These are phyloP conservation scores for Adelosebastes latens DNA, from an alignment of 2,797 vertebrate species.

Conservation along the genomic window DNA sequence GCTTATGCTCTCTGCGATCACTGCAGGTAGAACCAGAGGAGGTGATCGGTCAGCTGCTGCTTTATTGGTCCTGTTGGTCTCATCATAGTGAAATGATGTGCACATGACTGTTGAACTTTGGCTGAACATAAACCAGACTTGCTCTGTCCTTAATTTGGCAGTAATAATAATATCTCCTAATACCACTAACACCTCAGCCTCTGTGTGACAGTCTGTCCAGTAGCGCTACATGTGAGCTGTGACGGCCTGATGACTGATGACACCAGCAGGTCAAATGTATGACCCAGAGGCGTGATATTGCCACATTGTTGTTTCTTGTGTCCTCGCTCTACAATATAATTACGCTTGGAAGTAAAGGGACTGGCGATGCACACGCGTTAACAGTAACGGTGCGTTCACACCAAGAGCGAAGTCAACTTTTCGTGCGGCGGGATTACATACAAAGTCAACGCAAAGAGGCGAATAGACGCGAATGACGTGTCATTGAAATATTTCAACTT, in stretches of 20 bases:
- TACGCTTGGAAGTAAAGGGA: neutral
- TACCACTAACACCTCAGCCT: neutral
- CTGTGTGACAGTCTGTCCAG: neutral
- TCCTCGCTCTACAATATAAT: neutral
- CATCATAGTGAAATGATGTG: neutral
- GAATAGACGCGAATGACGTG: too few relatives aligned
- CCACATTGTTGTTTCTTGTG: neutral
- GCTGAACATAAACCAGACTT: neutral
- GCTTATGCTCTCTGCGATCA: neutral
- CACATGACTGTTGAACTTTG: neutral
- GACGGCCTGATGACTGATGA: neutral
- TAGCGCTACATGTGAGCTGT: neutral
- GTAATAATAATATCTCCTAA: neutral
- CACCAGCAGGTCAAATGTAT: neutral
- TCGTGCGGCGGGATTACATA: too few relatives aligned
- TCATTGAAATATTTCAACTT: too few relatives aligned
- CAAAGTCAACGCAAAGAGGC: too few relatives aligned
- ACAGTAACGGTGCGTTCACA: too few relatives aligned
- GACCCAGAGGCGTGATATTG: neutral
- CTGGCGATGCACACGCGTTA: too few relatives aligned
- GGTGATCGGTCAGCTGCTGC: neutral
- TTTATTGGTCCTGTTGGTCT: neutral
- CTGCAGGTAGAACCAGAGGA: slow-evolving; percentile 9
- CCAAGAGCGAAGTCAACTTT: too few relatives aligned
- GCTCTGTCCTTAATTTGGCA: neutral